Percentiles rank a stretch among this genome's conserved stretches.
phyloP scores from a whole-genome alignment of 2,113 vertebrate species.

The Corydoras maculifer region DNA sequence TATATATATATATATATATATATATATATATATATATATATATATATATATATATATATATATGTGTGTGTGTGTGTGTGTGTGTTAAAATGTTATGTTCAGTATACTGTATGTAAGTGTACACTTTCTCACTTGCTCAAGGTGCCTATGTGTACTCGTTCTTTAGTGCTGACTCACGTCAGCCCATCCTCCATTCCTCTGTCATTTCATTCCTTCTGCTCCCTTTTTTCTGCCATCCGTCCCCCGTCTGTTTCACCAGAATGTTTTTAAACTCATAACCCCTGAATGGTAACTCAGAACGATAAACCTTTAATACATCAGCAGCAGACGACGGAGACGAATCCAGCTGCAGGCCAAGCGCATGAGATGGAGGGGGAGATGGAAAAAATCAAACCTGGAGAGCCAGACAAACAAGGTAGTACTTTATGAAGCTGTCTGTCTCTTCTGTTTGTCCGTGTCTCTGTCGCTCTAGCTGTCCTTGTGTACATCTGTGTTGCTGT shows the following conservation, averaged over 20 bases:
- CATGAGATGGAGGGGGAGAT: conserved; percentile 3
- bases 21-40: no score
- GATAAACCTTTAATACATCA: neutral
- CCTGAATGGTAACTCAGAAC: neutral
- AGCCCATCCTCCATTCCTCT: conserved; percentile 19
- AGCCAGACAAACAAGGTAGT: conserved; percentile 26
- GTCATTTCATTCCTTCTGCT: neutral
- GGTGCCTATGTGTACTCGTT: conserved; percentile 14
- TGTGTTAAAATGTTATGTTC: no score
- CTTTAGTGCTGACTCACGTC: conserved; percentile 32
- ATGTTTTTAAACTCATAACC: neutral
- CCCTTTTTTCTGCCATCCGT: neutral
- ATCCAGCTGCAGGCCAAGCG: neutral
- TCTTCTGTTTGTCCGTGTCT: no score
- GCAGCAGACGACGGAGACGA: conserved; percentile 33
- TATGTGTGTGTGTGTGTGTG: no score
- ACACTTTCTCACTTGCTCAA: neutral
- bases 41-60: no score
- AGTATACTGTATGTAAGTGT: neutral
- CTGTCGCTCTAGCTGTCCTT: no score
- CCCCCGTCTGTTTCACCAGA: neutral
- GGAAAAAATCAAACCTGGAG: neutral
- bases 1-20: no score
- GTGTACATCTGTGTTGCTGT: no score
- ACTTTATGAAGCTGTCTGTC: neutral